These are phyloP conservation scores for Drosophila sp. DNA, from an alignment of 1,140 invertebrate species.

Conservation along the genomic window DNA sequence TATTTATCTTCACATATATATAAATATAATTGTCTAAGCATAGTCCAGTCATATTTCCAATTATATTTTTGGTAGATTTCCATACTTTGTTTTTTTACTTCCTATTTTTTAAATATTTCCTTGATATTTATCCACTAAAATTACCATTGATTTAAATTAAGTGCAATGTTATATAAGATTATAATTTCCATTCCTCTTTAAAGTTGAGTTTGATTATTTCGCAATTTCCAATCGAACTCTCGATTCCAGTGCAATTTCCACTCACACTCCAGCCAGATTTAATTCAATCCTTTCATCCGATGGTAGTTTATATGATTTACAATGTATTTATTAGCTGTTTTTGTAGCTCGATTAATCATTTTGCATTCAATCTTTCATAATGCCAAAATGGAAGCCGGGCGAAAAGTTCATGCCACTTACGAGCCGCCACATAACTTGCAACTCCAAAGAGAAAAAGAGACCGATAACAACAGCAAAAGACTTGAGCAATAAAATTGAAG, in stretches of 20 bases:
- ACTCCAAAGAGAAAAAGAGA: slow-evolving; percentile 18
- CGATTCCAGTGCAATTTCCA: neutral
- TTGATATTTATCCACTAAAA: neutral
- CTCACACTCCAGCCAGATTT: slow-evolving; percentile 3
- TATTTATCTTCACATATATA: no score
- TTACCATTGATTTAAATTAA: neutral
- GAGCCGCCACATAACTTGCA: slow-evolving; percentile 22
- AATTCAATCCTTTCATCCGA: slow-evolving; percentile 15
- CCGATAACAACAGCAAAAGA: slow-evolving; percentile 40
- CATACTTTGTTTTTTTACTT: neutral
- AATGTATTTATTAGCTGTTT: slow-evolving; percentile 64
- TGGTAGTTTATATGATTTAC: slow-evolving; percentile 29
- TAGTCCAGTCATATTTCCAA: neutral
- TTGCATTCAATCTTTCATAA: slow-evolving; percentile 41
- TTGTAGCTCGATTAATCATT: slow-evolving; percentile 67
- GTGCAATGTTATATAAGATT: no score
- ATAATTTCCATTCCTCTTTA: neutral
- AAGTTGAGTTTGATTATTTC: neutral
- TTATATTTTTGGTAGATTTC: neutral
- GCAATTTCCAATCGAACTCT: slow-evolving; percentile 1
- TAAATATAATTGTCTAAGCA: no score
- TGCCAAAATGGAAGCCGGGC: slow-evolving; percentile 29
- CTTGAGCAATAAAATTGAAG: slow-evolving; percentile 35
- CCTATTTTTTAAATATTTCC: neutral
- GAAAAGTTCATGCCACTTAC: slow-evolving; percentile 65